Conservation (phyloP, 1,140 invertebrate species). For the Eriosoma lanigerum region DNA sequence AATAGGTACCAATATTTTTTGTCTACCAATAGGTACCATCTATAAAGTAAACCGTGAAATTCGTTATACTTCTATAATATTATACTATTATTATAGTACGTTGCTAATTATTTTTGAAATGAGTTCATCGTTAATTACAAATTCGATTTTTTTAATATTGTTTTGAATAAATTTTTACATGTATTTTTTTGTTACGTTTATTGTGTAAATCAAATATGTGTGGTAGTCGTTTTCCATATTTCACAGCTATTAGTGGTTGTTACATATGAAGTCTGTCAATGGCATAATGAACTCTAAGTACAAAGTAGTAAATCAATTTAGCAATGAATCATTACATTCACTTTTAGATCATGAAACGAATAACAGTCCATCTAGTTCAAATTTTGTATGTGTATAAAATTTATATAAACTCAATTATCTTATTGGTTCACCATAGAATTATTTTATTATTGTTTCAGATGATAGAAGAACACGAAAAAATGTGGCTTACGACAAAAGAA, state of each 20-base stretch:
- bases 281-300: conserved; percentile 30
- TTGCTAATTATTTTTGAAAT: conserved; percentile 28
- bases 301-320: conserved; percentile 20
- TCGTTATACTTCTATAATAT: too few relatives aligned
- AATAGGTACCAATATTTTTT: not conserved
- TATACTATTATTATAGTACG: too few relatives aligned
- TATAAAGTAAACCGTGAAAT: conserved; percentile 37
- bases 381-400: conserved; percentile 1
- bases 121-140: not conserved
- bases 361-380: conserved; percentile 1
- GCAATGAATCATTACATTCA: conserved; percentile 42
- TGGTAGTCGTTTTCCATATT: too few relatives aligned
- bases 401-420: not conserved
- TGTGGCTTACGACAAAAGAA: conserved; percentile 73
- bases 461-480: conserved; percentile 59
- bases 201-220: not conserved
- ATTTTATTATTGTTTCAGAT: conserved; percentile 44
- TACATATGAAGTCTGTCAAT: not conserved
- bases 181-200: not conserved
- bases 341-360: conserved; percentile 29
- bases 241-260: not conserved
- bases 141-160: not conserved
- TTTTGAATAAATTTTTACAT: not conserved
- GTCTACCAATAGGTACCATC: not conserved
- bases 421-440: not conserved